Conservation (phyloP, 2,113 vertebrate genomes). For the Anguilla rostrata region DNA sequence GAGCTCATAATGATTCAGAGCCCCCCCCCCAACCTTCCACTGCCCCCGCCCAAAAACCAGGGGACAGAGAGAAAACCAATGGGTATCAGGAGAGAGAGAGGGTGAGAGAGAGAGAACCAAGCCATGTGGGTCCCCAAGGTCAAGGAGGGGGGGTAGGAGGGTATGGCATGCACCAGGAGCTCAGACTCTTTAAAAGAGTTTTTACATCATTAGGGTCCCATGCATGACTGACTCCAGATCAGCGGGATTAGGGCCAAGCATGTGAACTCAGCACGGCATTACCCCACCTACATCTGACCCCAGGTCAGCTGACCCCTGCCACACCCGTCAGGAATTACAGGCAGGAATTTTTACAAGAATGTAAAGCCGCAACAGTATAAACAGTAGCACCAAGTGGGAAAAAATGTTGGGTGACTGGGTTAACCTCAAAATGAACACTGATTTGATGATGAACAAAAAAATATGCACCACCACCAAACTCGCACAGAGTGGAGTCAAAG, state of each 20-base stretch:
- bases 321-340: not conserved
- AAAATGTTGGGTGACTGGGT: too few species aligned
- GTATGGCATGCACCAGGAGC: slow-evolving; percentile 18
- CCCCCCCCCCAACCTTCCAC: too few species aligned
- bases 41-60: too few species aligned
- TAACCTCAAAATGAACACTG: too few species aligned
- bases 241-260: slow-evolving; percentile 10
- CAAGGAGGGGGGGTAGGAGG: not conserved
- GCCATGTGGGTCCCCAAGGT: too few species aligned
- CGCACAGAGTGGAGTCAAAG: too few species aligned
- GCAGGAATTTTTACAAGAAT: not conserved
- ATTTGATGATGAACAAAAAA: too few species aligned
- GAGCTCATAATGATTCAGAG: not conserved
- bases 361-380: not conserved
- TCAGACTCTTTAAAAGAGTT: too few species aligned
- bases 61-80: too few species aligned
- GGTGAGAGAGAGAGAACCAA: not conserved
- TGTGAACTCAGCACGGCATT: slow-evolving; percentile 14
- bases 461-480: too few species aligned
- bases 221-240: slow-evolving; percentile 23
- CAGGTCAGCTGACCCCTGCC: not conserved
- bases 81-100: not conserved
- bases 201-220: slow-evolving; percentile 25
- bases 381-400: too few species aligned
- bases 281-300: slow-evolving; percentile 21